Evolutionary conservation across 2,888 invertebrate genomes (phyloP), one percentile per base, ranked within the genome.

Genomic region (Epistrophe eligans): DNA sequence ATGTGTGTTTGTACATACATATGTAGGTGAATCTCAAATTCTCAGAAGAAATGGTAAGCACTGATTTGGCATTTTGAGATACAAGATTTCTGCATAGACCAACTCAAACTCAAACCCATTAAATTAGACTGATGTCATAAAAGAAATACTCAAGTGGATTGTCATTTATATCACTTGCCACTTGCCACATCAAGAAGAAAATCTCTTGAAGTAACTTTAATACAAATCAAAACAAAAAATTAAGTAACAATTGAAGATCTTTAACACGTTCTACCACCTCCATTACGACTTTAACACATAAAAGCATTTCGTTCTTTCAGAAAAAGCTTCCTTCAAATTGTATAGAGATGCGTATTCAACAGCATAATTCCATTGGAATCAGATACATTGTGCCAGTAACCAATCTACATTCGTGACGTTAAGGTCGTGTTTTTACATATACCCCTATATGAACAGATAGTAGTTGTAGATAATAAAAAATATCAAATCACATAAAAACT

Each of bases 391-490:
- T 55, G 72, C 67, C 87, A 87, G 87, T 87, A 17, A 83, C 74
- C 82, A 87, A 71, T 76, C 76, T 62, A 79, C 57, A 87, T 76
- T 83, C 83, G 79, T 72, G 48, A 79, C 66, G 83, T 76, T 79
- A 76, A 79, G 83, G 57, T 83, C 82, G 77, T 70, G 57, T 32
- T 57, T 64, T 58, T 72, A 45, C 32, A 50, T 52, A 40, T 8
- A n/a, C n/a, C n/a, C 38, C 6, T 40, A 32, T 32, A 43, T 4
- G 9, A 19, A 67, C 7, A 70, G 38, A 52, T 55, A 70, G n/a
- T 28, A 40, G 15, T 28, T 19, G 40, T 52, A 66, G 32, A 48
- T 38, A 50, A 19, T 38, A 50, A 32, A 66, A 13, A 32, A 45
- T 17, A 48, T 7, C n/a, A 66, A n/a, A 19, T 13, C 48, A 19